These are phyloP conservation scores for Pluvialis apricaria DNA, from an alignment of 2,113 vertebrate genomes.

Conservation along the genomic window DNA sequence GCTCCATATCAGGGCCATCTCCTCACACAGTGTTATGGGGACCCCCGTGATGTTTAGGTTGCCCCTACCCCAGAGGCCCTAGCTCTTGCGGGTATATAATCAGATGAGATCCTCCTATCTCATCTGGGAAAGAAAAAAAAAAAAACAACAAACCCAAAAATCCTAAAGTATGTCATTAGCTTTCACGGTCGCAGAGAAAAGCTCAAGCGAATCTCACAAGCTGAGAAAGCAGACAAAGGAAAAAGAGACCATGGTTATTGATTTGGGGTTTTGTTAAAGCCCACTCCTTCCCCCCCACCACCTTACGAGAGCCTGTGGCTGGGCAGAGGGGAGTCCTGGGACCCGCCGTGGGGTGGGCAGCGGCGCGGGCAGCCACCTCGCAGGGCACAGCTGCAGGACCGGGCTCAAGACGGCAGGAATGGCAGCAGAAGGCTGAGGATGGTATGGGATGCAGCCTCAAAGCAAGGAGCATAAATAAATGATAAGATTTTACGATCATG, in stretches of 20 bases:
- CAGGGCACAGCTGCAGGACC: neutral
- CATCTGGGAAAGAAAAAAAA: neutral
- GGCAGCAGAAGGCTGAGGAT: conserved; percentile 23
- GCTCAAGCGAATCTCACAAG: neutral
- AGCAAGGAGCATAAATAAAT: conserved; percentile 69
- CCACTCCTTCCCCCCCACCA: neutral
- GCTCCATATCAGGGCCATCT: neutral
- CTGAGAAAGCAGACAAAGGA: conserved; percentile 24
- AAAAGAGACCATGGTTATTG: neutral
- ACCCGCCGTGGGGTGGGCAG: neutral
- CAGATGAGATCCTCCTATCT: neutral
- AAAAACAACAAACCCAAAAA: neutral
- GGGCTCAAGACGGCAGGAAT: neutral
- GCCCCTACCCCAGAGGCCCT: neutral
- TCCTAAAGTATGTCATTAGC: neutral
- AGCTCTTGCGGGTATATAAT: neutral
- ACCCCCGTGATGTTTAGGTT: neutral
- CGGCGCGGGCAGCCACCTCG: fast-evolving
- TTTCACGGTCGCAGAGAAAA: neutral
- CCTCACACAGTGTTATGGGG: fast-evolving
- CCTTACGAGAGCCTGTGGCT: fast-evolving
- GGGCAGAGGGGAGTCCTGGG: neutral
- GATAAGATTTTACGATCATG: conserved; percentile 65
- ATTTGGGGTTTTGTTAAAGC: neutral
- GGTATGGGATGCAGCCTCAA: conserved; percentile 12